phyloP scores from a whole-genome alignment of 2,797 vertebrate genomes.

The Gallinago nigripennis region DNA sequence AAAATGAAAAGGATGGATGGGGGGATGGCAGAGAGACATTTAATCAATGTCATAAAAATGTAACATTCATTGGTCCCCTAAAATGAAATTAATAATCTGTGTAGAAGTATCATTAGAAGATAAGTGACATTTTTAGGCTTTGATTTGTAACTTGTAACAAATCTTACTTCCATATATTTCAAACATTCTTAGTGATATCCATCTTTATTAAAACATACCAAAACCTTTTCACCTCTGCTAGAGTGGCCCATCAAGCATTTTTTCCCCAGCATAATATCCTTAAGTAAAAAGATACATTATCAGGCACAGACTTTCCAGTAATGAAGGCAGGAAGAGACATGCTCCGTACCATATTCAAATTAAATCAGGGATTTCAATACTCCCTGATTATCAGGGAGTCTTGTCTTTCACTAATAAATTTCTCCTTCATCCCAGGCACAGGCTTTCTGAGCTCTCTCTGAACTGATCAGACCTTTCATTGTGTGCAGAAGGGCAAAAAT shows the following conservation, averaged over 20 bases:
- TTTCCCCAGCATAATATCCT: conserved; percentile 67
- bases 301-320: conserved; percentile 71
- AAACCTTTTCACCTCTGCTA: conserved; percentile 76
- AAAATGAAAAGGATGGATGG: conserved; percentile 80
- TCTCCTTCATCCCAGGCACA: conserved; percentile 71
- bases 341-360: conserved; percentile 77
- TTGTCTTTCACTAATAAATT: conserved; percentile 79
- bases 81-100: conserved; percentile 88
- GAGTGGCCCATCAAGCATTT: conserved; percentile 68
- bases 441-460: conserved; percentile 50
- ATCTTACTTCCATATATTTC: conserved; percentile 79
- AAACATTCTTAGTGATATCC: conserved; percentile 77
- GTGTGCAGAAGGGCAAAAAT: conserved; percentile 31
- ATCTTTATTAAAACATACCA: conserved; percentile 81
- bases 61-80: conserved; percentile 84
- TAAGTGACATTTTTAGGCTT: conserved; percentile 83
- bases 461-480: conserved; percentile 64
- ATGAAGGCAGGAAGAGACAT: conserved; percentile 75
- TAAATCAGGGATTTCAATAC: conserved; percentile 80
- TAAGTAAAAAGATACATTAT: conserved; percentile 74
- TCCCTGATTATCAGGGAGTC: conserved; percentile 80
- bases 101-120: conserved; percentile 84
- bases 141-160: conserved; percentile 83
- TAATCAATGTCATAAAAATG: conserved; percentile 87
- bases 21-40: conserved; percentile 73